Evolutionary conservation across 1,140 invertebrate species (phyloP).

Genomic region (Andrena cerasifolii): DNA sequence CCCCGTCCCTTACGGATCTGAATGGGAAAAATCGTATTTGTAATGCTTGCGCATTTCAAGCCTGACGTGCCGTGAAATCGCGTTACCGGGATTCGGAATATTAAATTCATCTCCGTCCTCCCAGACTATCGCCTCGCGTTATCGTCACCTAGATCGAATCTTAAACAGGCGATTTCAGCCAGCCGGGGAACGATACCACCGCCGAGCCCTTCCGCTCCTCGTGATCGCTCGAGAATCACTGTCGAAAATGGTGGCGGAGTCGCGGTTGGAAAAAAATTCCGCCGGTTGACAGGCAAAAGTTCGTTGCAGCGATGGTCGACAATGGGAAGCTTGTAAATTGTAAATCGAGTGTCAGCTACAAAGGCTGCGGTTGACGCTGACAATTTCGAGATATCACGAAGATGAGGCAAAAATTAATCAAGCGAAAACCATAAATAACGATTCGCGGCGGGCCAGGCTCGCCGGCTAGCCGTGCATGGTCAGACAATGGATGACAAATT

Average conservation of each 20-base stretch:
- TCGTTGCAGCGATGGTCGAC: background rate
- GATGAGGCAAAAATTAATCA: conserved; percentile 75
- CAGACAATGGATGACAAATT: conserved; percentile 80
- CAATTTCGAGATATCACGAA: conserved; percentile 60
- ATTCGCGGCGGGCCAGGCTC: conserved; percentile 45
- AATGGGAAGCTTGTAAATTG: conserved; percentile 38
- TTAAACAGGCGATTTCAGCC: conserved; percentile 53
- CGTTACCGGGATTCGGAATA: conserved; percentile 72
- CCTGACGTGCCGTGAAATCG: conserved; percentile 71
- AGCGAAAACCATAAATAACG: conserved; percentile 76
- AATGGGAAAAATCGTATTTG: conserved; percentile 74
- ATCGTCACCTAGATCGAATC: conserved; percentile 58
- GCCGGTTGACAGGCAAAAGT: background rate
- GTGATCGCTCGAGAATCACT: background rate
- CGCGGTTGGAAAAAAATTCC: background rate
- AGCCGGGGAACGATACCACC: too few relatives aligned
- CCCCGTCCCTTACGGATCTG: conserved; percentile 38
- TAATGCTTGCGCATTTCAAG: conserved; percentile 70
- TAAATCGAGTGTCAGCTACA: conserved; percentile 29
- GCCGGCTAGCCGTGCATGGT: conserved; percentile 45
- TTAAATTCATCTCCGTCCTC: conserved; percentile 70
- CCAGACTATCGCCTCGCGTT: conserved; percentile 57
- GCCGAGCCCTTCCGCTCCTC: background rate
- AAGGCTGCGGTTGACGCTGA: conserved; percentile 35
- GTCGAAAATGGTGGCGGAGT: too few relatives aligned